A percentile compares a stretch with the other conserved stretches of the same genome.
phyloP scores from a whole-genome alignment of 2,113 vertebrate genomes.

The Podarcis raffonei region DNA sequence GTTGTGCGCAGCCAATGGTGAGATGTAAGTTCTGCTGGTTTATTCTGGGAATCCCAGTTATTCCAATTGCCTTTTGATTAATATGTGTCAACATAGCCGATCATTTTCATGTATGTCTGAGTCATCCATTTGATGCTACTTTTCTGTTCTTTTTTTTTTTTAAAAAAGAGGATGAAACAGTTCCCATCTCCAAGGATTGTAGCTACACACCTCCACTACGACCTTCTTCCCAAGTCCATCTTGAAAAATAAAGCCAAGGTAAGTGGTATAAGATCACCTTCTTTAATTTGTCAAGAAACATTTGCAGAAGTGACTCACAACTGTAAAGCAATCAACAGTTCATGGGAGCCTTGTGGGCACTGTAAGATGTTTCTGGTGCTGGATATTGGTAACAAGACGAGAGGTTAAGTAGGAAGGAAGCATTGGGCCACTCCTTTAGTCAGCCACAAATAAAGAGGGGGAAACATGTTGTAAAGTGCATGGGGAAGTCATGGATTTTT shows the following conservation, averaged over 20 bases:
- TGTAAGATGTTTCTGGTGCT: neutral
- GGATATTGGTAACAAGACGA: neutral
- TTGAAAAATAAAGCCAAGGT: conserved; percentile 67
- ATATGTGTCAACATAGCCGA: neutral
- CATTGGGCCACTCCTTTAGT: neutral
- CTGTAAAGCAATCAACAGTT: neutral
- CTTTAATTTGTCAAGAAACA: neutral
- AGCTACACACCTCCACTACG: conserved; percentile 69
- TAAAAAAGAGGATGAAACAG: conserved; percentile 68
- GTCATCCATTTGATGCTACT: conserved; percentile 30
- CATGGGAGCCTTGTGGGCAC: neutral
- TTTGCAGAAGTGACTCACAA: neutral
- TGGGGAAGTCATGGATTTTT: conserved; percentile 6
- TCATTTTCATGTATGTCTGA: conserved; percentile 12
- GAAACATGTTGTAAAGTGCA: neutral
- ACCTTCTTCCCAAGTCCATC: conserved; percentile 64
- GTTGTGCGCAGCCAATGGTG: neutral
- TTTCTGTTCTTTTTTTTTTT: conserved; percentile 45
- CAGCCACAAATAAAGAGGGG: conserved; percentile 22
- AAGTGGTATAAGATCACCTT: neutral
- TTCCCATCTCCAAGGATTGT: conserved; percentile 72
- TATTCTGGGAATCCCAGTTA: neutral
- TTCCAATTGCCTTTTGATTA: conserved; percentile 40
- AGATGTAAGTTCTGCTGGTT: neutral
- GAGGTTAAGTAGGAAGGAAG: neutral